These are phyloP conservation scores for Selenia dentaria DNA, from an alignment of 2,888 invertebrate species.

Conservation along the genomic window DNA sequence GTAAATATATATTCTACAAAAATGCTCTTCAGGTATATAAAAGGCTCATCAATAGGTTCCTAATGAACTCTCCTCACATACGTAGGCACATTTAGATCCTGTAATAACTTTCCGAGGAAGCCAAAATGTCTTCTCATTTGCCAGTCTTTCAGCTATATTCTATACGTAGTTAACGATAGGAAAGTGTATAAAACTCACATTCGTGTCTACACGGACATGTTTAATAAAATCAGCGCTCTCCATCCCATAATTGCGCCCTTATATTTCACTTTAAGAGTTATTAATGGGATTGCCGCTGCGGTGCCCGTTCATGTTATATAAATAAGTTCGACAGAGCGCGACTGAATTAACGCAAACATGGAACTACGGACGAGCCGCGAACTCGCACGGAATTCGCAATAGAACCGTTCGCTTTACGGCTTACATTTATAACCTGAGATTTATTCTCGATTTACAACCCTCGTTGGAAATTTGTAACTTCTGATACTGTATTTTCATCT, in stretches of 20 bases:
- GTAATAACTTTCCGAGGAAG: too few relatives aligned
- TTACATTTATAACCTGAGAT: slow-evolving; percentile 25
- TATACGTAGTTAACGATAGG: too few relatives aligned
- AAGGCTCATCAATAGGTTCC: too few relatives aligned
- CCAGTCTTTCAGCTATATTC: too few relatives aligned
- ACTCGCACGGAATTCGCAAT: slow-evolving; percentile 31
- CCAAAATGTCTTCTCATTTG: too few relatives aligned
- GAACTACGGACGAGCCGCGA: slow-evolving; percentile 16
- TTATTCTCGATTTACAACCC: slow-evolving; percentile 21
- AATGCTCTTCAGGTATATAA: too few relatives aligned
- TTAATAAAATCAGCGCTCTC: slow-evolving; percentile 26
- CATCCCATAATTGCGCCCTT: slow-evolving; percentile 29
- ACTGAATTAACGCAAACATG: slow-evolving; percentile 36
- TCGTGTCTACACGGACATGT: slow-evolving; percentile 6
- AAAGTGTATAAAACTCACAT: not conserved
- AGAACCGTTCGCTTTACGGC: slow-evolving; percentile 30
- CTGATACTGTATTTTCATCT: slow-evolving; percentile 18
- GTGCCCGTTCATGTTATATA: slow-evolving; percentile 32
- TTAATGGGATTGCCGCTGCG: slow-evolving; percentile 27
- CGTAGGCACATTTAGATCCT: too few relatives aligned
- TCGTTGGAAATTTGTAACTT: slow-evolving; percentile 17
- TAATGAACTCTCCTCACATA: too few relatives aligned
- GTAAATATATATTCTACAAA: too few relatives aligned
- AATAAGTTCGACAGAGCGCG: slow-evolving; percentile 39
- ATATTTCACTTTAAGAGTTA: slow-evolving; percentile 29